Evolutionary conservation across 2,888 invertebrate genomes (phyloP), one percentile per base, ranked within the genome.

Genomic region (Listrodromus nycthemerus): DNA sequence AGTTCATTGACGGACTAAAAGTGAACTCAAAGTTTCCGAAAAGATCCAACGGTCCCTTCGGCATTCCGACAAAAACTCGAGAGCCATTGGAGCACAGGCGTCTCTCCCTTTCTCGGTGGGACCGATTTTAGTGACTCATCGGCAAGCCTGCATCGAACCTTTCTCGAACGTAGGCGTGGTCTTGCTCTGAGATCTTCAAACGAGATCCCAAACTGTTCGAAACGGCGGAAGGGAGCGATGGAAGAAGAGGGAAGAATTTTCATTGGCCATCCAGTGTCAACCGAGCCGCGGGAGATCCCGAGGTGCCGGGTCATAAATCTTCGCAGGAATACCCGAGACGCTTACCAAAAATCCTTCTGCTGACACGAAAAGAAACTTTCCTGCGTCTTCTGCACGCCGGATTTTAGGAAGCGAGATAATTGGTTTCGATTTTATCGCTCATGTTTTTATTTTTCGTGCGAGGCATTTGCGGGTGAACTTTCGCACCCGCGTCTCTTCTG

Each of bases 401-500:
- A 82, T 88, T 83, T 80, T 83, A 84, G 71, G 79, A 83, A 82
- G 66, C 81, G 66, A 82, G 83, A 88, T 90, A 90, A 90, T 88
- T 88, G 86, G 78, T 82, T 86, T 74, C 48, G 63, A 63, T 76
- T 61, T 71, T 74, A 50, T 78, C n/a, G n/a, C n/a, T 63, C 61
- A 41, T 50, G 6, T 69, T 2, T 37, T 19, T 3, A 3, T 63
- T 30, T 27, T 19, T n/a, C 8, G 45, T 8, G 24, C 5, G 4
- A 41, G 19, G 21, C 10, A 61, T 48, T 50, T 19, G 3, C 19
- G 8, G 13, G 7, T 4, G 24, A 48, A 58, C 30, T 16, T 52
- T 65, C 63, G 6, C 66, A 48, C 61, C 50, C 21, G 24, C 65
- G 67, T 27, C 4, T 71, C 27, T 83, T 75, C 61, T 71, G 79